Evolutionary conservation across 1,140 invertebrate genomes (phyloP), one percentile per base, ranked within the genome.

Genomic region (Tetragonula clypearis): DNA sequence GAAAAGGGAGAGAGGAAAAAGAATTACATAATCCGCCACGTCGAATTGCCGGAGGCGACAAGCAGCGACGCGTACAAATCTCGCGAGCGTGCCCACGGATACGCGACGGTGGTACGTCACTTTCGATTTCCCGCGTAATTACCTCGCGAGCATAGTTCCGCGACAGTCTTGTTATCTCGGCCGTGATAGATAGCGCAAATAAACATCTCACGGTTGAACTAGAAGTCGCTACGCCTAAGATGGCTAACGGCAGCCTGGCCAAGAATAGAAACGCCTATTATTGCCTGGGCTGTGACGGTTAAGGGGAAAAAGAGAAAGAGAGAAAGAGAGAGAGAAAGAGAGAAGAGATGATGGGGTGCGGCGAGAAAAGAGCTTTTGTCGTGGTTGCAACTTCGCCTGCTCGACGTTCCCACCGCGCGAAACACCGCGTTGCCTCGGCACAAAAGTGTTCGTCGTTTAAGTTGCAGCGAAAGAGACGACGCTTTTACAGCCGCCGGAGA

Each of bases 161-260:
- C 79, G 90, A 90, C 90, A 91, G 85, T 86, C 87, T 89, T 79
- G 88, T 91, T 91, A 91, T 80, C 90, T 90, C 68, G 73, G 75
- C 62, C 80, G 87, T 91, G 90, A 91, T 88, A 85, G 84, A 91
- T 87, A 87, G 88, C 85, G 85, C 86, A 90, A 91, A 91, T 91
- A 91, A 91, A 91, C 87, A 91, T 91, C 75, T 86, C 82, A 84
- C 80, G 77, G 82, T 58, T 65, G 73, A 88, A 86, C 79, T 79
- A 89, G 82, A 41, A 90, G 78, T 73, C 55, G 80, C 58, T 65
- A 71, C 81, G 83, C 84, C 77, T 84, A 83, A 86, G 85, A 81
- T 86, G 87, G 81, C 74, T 84, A 89, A 88, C 87, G 87, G 84
- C 87, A 73, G 30, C 76, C 26, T 53, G 66, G 56, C 77, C 69